phyloP scores from a whole-genome alignment of 2,113 vertebrate genomes.

The Antechinus flavipes region DNA sequence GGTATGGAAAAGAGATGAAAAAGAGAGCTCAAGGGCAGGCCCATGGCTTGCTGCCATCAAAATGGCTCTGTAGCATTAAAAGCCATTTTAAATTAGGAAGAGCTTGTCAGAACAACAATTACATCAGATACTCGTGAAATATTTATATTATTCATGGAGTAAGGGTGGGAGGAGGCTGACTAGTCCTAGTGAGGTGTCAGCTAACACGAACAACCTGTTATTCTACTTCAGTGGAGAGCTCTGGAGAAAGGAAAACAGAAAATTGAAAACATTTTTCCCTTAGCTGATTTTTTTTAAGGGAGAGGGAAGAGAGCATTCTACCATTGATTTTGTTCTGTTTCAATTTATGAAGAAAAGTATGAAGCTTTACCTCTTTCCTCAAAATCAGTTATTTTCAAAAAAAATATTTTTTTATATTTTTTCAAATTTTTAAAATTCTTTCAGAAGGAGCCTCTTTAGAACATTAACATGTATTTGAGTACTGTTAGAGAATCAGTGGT shows the following conservation, averaged over 20 bases:
- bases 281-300: constrained; percentile 1
- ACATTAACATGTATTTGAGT: background rate
- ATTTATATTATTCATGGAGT: background rate
- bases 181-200: background rate
- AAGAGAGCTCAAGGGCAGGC: background rate
- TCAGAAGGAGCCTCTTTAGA: background rate
- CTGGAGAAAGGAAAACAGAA: background rate
- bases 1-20: constrained; percentile 30
- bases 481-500: background rate
- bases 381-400: constrained; percentile 32
- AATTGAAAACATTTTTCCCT: constrained; percentile 24
- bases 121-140: background rate
- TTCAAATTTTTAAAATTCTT: background rate
- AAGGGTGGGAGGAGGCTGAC: background rate
- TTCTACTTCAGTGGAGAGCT: background rate
- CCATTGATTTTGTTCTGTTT: constrained; percentile 14
- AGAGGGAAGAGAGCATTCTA: background rate
- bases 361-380: constrained; percentile 29
- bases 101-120: constrained; percentile 47
- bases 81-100: background rate
- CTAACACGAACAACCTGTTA: background rate
- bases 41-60: constrained; percentile 24
- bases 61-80: background rate
- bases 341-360: background rate
- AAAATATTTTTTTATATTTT: background rate